A percentile compares a stretch with the other conserved stretches of the same genome.
Conservation (phyloP, 2,797 vertebrate genomes). For the Taenioides sp. region DNA sequence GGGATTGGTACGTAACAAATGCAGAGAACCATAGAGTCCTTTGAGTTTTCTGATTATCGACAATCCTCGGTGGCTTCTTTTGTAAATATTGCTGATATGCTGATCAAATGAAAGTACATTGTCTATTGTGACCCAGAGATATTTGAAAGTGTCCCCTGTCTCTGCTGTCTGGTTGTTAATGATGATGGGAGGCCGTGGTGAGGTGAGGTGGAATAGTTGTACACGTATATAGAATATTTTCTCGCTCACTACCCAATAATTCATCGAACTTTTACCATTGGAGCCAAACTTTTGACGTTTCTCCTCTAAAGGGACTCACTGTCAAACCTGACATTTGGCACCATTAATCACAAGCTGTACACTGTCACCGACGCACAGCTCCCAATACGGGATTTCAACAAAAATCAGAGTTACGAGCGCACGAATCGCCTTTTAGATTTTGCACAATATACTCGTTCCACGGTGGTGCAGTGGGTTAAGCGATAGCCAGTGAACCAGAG, state of each 20-base stretch:
- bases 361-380: conserved; percentile 15
- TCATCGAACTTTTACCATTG: neutral
- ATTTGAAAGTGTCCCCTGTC: too few species aligned
- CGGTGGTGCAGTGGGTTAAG: neutral
- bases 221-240: neutral
- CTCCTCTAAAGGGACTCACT: conserved; percentile 20
- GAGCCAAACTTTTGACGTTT: conserved; percentile 29
- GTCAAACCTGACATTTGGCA: conserved; percentile 46
- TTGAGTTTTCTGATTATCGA: too few species aligned
- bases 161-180: too few species aligned
- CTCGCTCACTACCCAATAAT: neutral
- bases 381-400: neutral
- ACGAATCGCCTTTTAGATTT: neutral
- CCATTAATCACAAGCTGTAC: conserved; percentile 28
- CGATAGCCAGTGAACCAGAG: neutral
- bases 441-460: neutral
- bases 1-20: too few species aligned
- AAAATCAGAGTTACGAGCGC: neutral
- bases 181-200: too few species aligned
- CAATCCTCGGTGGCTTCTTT: too few species aligned
- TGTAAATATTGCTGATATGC: too few species aligned
- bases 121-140: too few species aligned
- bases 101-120: too few species aligned
- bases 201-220: too few species aligned
- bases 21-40: too few species aligned